These are phyloP conservation scores for Netelia melanura DNA, from an alignment of 2,888 invertebrate species.

Conservation along the genomic window DNA sequence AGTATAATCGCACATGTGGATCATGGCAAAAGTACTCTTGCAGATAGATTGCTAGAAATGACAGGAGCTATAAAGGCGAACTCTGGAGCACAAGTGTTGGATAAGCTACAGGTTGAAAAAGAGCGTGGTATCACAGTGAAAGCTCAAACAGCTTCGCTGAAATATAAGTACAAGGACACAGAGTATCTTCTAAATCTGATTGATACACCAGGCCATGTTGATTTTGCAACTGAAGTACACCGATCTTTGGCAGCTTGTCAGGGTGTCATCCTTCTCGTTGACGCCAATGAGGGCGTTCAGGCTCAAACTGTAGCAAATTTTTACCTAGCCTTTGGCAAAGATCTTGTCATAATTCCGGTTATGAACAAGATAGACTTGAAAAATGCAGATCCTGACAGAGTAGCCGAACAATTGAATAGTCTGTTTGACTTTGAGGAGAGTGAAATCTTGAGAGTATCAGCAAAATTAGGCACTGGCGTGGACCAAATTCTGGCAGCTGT, in stretches of 20 bases:
- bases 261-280: slow-evolving; percentile 97
- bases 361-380: slow-evolving; percentile 98
- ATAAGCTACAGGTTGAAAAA: slow-evolving; percentile 94
- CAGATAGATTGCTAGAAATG: slow-evolving; percentile 96
- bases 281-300: slow-evolving; percentile 98
- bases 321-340: slow-evolving; percentile 93
- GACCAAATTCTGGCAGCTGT: slow-evolving; percentile 91
- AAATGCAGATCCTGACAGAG: slow-evolving; percentile 94
- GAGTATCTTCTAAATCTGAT: slow-evolving; percentile 96
- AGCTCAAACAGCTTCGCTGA: slow-evolving; percentile 97
- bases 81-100: slow-evolving; percentile 90
- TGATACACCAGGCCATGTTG: slow-evolving; percentile 99
- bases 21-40: slow-evolving; percentile 99
- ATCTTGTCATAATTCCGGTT: slow-evolving; percentile 95
- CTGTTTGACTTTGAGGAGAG: slow-evolving; percentile 93
- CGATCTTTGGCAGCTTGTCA: slow-evolving; percentile 97
- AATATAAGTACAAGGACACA: slow-evolving; percentile 89
- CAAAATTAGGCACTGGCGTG: slow-evolving; percentile 95
- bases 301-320: slow-evolving; percentile 99
- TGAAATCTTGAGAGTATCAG: slow-evolving; percentile 93
- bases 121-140: slow-evolving; percentile 99
- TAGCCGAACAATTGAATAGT: slow-evolving; percentile 91
- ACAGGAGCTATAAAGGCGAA: slow-evolving; percentile 92
- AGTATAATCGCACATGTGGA: slow-evolving; percentile 99
- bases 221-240: slow-evolving; percentile 98